Conservation (phyloP, 2,797 vertebrate genomes). For the Morelia viridis region DNA sequence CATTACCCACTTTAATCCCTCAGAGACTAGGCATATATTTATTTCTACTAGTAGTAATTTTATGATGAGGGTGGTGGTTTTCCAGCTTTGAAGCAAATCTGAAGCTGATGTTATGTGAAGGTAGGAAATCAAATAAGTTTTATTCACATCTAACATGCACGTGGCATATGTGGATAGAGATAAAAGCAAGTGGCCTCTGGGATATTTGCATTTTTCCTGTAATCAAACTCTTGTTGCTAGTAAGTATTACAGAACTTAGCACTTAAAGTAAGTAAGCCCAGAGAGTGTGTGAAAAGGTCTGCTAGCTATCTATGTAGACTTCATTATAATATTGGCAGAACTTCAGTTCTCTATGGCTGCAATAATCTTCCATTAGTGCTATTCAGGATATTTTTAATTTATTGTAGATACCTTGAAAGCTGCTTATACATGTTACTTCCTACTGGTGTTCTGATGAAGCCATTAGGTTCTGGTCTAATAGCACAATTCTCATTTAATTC, state of each 20-base stretch:
- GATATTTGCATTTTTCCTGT: background rate
- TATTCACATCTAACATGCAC: background rate
- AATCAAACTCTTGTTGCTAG: background rate
- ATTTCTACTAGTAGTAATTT: background rate
- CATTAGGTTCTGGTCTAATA: slow-evolving; percentile 10
- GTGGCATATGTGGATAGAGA: background rate
- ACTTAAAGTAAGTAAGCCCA: background rate
- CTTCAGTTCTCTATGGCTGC: slow-evolving; percentile 4
- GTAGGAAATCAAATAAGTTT: background rate
- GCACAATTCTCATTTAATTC: slow-evolving; percentile 13
- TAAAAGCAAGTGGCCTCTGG: background rate
- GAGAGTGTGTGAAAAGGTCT: slow-evolving; percentile 6
- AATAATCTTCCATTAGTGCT: slow-evolving; percentile 1
- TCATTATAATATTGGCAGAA: slow-evolving; percentile 21
- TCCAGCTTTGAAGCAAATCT: background rate
- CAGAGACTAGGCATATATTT: background rate
- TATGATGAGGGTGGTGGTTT: background rate
- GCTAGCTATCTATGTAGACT: background rate
- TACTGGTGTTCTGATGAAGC: slow-evolving; percentile 9
- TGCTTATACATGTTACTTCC: slow-evolving; percentile 13
- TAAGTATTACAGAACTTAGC: background rate
- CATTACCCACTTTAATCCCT: background rate
- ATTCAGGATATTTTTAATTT: slow-evolving; percentile 23
- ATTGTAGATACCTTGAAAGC: slow-evolving; percentile 27
- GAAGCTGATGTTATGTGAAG: background rate